Evolutionary conservation across 1,140 invertebrate species (phyloP), one percentile per base, ranked within the genome.

Genomic region (Orussus abietinus): DNA sequence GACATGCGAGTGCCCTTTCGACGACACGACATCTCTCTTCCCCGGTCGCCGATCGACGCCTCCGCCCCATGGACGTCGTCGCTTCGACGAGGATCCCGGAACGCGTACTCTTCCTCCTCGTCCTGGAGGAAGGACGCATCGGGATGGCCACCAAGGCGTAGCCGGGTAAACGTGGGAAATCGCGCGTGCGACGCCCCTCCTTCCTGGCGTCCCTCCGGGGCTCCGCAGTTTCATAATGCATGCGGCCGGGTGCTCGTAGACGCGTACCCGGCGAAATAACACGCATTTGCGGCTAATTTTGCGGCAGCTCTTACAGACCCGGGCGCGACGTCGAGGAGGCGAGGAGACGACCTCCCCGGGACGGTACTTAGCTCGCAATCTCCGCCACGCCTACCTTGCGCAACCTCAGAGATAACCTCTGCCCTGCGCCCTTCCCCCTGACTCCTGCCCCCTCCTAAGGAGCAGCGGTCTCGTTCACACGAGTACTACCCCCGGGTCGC

Each of bases 241-340:
- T 63, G 58, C 45, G 51, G 36, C 14, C n/a, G 25, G 17, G 6
- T 14, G 35, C 45, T 45, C 54, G 44, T 46, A 45, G 46, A 47
- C 45, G 33, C 17, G 46, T 55, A 57, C 51, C 44, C 26, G 40
- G 51, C 62, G 53, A 67, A 69, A 68, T 69, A 68, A 66, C 62
- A 66, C 52, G 64, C 57, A 66, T 62, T 69, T 59, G 57, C 33
- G 55, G 55, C 49, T 62, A 66, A 69, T 70, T 70, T 66, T 62
- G 53, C 29, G 58, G 57, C 40, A 57, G 54, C 59, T 54, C 50
- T 59, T 52, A 15, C 25, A 18, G 30, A 33, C 29, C 14, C 28
- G 5, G 28, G 17, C 30, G 36, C 39, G 42, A 18, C 13, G 28
- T 41, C 21, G 14, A 32, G 13, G 18, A 22, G 38, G 22, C 35